Percentiles rank a stretch among this genome's conserved stretches.
These are phyloP conservation scores for Polypterus bichir DNA, from an alignment of 2,113 vertebrate genomes.

Conservation along the genomic window DNA sequence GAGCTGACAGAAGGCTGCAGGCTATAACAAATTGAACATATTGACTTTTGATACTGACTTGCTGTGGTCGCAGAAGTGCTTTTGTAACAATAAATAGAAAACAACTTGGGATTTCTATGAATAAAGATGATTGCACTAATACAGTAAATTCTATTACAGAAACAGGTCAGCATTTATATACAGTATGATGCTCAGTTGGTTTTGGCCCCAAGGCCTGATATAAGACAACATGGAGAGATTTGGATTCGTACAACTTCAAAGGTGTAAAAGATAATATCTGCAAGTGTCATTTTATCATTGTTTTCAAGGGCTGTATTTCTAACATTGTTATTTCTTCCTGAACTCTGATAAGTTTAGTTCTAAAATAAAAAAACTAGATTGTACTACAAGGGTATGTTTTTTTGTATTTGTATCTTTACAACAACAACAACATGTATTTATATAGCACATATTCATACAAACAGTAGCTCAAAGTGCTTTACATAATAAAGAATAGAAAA, in stretches of 20 bases:
- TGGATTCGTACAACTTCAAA: neutral
- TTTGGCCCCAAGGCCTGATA: neutral
- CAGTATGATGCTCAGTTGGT: neutral
- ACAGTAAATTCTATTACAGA: neutral
- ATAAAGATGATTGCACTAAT: constrained; percentile 4
- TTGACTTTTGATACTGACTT: constrained; percentile 17
- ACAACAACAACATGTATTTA: no score
- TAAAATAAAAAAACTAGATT: no score
- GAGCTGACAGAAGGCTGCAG: constrained; percentile 15
- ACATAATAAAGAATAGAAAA: no score
- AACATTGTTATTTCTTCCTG: no score
- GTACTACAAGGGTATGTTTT: no score
- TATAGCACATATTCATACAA: no score
- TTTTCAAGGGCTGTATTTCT: no score
- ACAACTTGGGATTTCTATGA: neutral
- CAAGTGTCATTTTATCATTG: no score
- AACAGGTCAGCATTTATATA: neutral
- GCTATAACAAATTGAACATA: constrained; percentile 22
- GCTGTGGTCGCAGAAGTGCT: constrained; percentile 7
- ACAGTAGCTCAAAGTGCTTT: no score
- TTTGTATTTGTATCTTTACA: no score
- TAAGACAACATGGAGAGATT: neutral
- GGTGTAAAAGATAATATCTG: neutral
- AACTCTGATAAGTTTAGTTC: no score
- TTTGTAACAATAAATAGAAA: constrained; percentile 10